Evolutionary conservation across 2,797 vertebrate species (phyloP).

Genomic region (Etheostoma nigrum): DNA sequence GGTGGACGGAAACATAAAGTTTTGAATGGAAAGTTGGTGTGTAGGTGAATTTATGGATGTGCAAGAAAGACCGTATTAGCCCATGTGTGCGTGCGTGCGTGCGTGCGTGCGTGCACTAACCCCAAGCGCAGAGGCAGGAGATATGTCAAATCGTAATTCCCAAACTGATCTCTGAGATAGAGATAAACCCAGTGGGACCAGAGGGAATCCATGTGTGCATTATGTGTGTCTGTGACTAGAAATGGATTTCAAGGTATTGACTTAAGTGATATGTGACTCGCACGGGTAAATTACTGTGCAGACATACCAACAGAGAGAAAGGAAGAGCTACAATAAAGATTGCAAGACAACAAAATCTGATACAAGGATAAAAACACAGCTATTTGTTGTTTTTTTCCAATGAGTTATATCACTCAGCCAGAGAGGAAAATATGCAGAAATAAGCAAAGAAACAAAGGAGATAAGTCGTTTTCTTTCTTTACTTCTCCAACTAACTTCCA

Average conservation of each 20-base stretch:
- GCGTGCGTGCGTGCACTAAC: slow-evolving; percentile 10
- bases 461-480: slow-evolving; percentile 34
- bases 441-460: slow-evolving; percentile 9
- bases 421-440: slow-evolving; percentile 2
- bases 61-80: neutral
- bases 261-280: slow-evolving; percentile 48
- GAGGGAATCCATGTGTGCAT: slow-evolving; percentile 7
- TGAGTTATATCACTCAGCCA: neutral
- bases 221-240: slow-evolving; percentile 35
- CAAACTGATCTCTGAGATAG: slow-evolving; percentile 53
- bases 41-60: neutral
- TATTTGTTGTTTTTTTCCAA: neutral
- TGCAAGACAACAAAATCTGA: neutral
- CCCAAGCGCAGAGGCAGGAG: slow-evolving; percentile 13
- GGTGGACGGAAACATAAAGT: neutral
- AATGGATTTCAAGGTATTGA: slow-evolving; percentile 55
- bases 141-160: slow-evolving; percentile 54
- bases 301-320: slow-evolving; percentile 14
- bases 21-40: neutral
- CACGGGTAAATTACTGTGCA: slow-evolving; percentile 34
- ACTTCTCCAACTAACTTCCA: slow-evolving; percentile 48
- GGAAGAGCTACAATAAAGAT: slow-evolving; percentile 5
- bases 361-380: neutral
- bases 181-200: slow-evolving; percentile 37
- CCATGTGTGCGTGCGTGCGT: slow-evolving; percentile 23